Base-by-base conservation (phyloP, 1,140 invertebrate genomes). In the Riptortus pedestris region DNA sequence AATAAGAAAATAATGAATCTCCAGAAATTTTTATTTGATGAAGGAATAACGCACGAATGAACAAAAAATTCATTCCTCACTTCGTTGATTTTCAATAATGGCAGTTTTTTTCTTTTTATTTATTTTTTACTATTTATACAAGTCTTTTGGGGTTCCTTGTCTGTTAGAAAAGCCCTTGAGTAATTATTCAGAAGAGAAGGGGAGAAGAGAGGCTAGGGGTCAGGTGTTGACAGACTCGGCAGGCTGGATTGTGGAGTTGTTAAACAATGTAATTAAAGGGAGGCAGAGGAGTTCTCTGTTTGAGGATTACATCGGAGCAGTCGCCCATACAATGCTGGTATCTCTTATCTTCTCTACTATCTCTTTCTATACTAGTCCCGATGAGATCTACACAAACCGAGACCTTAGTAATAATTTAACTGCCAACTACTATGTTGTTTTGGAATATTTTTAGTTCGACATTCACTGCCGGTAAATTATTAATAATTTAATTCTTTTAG, bases 241-340 rank as follows among this genome's bases (percentile, higher is more conserved):
- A 22, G 22, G 48, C 16, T 22, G 4, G 11, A 11, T 18, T 51
- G 48, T 51, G 14, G 31, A 51, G n/a, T 22, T 51, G 48, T 51
- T 51, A 51, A 51, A 51, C 48, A 51, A 51, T 51, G 48, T 51
- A 51, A 51, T 51, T 51, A 51, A 22, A 51, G 18, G 18, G 48
- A n/a, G n/a, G n/a, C n/a, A n/a, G 48, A 51, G 48, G 48, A 24
- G 22, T 5, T 51, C 18, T 51, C 22, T 51, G 48, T 51, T 51
- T 51, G 48, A 51, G 22, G 48, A 51, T 51, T 51, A 51, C n/a
- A 24, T 51, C 22, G 2, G 48, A 38, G 31, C 31, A 14, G 31
- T 14, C 31, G 31, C 5, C 5, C 31, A 14, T 38, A 14, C 5
- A 14, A 18, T 51, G 48, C 22, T 18, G 48, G 48, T 51, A 51